phyloP scores from a whole-genome alignment of 2,797 vertebrate species.

The Kryptolebias ocellatus region DNA sequence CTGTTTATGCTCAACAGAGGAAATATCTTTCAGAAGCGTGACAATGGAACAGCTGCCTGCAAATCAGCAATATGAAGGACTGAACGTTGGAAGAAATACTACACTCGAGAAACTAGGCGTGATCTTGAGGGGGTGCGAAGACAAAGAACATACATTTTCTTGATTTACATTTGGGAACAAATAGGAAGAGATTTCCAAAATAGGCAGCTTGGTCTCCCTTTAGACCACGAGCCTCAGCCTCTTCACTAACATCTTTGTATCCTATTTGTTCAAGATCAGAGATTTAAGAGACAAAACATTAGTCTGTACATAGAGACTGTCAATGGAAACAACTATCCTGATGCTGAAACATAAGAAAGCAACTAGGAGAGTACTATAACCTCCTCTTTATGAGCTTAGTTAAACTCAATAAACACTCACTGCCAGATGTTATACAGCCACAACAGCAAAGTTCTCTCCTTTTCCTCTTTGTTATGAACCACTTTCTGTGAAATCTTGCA shows the following conservation, averaged over 20 bases:
- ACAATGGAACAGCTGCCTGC: slow-evolving; percentile 13
- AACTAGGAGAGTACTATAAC: slow-evolving; percentile 37
- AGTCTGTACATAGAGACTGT: slow-evolving; percentile 26
- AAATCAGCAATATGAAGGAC: slow-evolving; percentile 43
- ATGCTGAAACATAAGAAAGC: slow-evolving; percentile 39
- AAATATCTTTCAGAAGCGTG: slow-evolving; percentile 34
- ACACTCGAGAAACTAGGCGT: no score
- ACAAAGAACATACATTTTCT: slow-evolving; percentile 10
- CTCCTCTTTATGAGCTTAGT: slow-evolving; percentile 37
- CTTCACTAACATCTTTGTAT: slow-evolving; percentile 38
- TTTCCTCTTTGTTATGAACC: slow-evolving; percentile 50
- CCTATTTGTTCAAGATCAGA: slow-evolving; percentile 36
- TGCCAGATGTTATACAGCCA: slow-evolving; percentile 68
- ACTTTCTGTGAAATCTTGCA: slow-evolving; percentile 64
- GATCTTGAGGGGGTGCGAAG: no score
- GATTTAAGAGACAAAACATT: slow-evolving; percentile 24
- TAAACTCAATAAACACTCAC: slow-evolving; percentile 50
- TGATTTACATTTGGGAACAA: slow-evolving; percentile 35
- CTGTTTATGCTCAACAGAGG: slow-evolving; percentile 45
- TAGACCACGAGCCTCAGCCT: slow-evolving; percentile 27
- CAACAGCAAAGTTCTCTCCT: slow-evolving; percentile 31
- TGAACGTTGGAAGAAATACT: slow-evolving; percentile 15
- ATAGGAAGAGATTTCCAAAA: slow-evolving; percentile 10
- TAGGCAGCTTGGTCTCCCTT: slow-evolving; percentile 4
- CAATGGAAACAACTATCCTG: slow-evolving; percentile 33